phyloP scores from a whole-genome alignment of 2,797 vertebrate genomes.

The Spinibarbus caldwelli region DNA sequence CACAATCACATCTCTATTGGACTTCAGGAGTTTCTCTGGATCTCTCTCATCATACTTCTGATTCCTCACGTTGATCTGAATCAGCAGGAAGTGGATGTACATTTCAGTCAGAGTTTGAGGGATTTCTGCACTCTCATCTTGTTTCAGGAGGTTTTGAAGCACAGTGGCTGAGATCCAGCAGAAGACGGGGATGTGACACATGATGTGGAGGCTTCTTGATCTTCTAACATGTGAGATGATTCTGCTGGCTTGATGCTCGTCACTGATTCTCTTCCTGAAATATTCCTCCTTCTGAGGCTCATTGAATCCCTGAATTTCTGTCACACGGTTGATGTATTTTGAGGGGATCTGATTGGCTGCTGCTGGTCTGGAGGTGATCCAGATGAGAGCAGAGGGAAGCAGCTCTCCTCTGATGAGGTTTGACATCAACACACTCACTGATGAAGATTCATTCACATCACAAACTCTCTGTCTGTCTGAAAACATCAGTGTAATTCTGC shows the following conservation, averaged over 20 bases:
- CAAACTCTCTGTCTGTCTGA: accelerated
- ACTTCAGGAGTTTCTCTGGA: background rate
- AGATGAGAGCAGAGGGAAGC: no score
- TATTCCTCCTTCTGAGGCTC: no score
- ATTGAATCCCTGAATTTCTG: no score
- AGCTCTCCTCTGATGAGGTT: no score
- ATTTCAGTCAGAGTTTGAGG: background rate
- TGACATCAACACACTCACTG: background rate
- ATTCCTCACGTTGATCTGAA: background rate
- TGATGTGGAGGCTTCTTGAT: background rate
- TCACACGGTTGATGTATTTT: no score
- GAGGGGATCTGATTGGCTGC: no score
- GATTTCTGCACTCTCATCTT: background rate
- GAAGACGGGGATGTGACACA: background rate
- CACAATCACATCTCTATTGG: background rate
- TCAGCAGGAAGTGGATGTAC: background rate
- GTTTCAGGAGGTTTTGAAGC: background rate
- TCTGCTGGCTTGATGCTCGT: no score
- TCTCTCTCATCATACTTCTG: background rate
- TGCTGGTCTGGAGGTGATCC: no score
- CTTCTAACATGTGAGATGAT: no score
- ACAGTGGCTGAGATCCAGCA: background rate
- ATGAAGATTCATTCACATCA: background rate
- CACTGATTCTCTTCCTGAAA: no score
- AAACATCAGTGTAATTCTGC: background rate